Base-by-base conservation (phyloP, 30 jellyfish, hydroid and myxozoan genomes). In the Turritopsis dohrnii region DNA sequence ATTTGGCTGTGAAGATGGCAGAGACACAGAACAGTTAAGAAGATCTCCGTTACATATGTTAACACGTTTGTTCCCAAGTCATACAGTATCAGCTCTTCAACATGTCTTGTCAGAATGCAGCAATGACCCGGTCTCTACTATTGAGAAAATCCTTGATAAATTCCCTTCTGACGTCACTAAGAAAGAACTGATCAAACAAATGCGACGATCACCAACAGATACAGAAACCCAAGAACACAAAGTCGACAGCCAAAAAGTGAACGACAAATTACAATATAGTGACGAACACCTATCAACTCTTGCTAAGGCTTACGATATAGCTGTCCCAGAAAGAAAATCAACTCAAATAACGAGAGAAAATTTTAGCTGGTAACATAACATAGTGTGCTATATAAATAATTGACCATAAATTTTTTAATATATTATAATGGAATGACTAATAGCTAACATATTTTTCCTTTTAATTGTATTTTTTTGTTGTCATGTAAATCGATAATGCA, bases 281-380 rank as follows among this genome's bases (percentile, higher is more conserved):
- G 99, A 94, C 72, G 99, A 94, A 26, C 98, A 93, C 29, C 83
- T 94, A 18, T 94, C 99, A 80, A 94, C 85, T 71, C 82, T 94
- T 16, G 99, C 99, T 13, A 85, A 85, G 87, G 99, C 99, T 16
- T 94, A 84, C 76, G 99, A 94, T 81, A 94, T 94, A 13, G 96
- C 99, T 7, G 84, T 94, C 9, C 75, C 95, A 20, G 87, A 80
- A 5, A 52, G 53, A 30, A 77, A 60, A 18, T 53, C 31, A 72
- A 29, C 85, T 52, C 31, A 69, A 23, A 7, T 69, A 7, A 17
- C 31, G 8, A 23, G 77, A n/a, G 77, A 69, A 27, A n/a, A 17
- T 23, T 69, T n/a, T 27, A n/a, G 17, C 9, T 69, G 77, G 77
- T 69, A 1, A 69, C 13, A 41, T 41, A 41, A 3, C 60, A 3